These are phyloP conservation scores for Leuciscus idus DNA, from an alignment of 2,113 vertebrate genomes.

Conservation along the genomic window DNA sequence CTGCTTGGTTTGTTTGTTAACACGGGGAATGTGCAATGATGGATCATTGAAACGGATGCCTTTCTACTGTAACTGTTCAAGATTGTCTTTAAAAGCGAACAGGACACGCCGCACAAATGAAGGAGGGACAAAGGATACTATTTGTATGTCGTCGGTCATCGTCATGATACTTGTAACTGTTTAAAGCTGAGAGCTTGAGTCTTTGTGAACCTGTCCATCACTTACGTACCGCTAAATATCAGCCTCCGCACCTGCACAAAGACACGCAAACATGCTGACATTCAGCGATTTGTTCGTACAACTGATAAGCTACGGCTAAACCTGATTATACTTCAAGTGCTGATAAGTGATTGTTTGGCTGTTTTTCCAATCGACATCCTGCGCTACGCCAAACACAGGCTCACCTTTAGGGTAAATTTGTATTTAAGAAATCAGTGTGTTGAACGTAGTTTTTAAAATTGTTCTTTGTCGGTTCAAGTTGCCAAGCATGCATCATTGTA, in stretches of 20 bases:
- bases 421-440: constrained; percentile 71
- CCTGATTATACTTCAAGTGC: constrained; percentile 75
- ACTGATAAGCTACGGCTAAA: constrained; percentile 78
- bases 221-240: constrained; percentile 39
- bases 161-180: constrained; percentile 56
- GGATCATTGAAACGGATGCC: constrained; percentile 80
- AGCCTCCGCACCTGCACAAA: constrained; percentile 18
- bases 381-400: constrained; percentile 66
- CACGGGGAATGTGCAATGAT: constrained; percentile 89
- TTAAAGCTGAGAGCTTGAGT: constrained; percentile 82
- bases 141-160: constrained; percentile 58
- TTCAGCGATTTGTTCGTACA: constrained; percentile 69
- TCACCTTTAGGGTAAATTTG: constrained; percentile 65
- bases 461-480: constrained; percentile 76
- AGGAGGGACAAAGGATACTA: background rate
- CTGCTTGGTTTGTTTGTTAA: constrained; percentile 65
- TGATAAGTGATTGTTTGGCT: constrained; percentile 70
- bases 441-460: constrained; percentile 78
- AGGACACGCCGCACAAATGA: constrained; percentile 4
- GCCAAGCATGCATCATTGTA: constrained; percentile 87
- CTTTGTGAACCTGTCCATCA: constrained; percentile 42
- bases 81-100: constrained; percentile 62
- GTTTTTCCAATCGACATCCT: constrained; percentile 46
- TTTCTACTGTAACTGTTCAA: constrained; percentile 68
- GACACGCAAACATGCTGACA: constrained; percentile 55